Evolutionary conservation across 1,140 invertebrate species (phyloP).

Genomic region (Drosophila seguyi): DNA sequence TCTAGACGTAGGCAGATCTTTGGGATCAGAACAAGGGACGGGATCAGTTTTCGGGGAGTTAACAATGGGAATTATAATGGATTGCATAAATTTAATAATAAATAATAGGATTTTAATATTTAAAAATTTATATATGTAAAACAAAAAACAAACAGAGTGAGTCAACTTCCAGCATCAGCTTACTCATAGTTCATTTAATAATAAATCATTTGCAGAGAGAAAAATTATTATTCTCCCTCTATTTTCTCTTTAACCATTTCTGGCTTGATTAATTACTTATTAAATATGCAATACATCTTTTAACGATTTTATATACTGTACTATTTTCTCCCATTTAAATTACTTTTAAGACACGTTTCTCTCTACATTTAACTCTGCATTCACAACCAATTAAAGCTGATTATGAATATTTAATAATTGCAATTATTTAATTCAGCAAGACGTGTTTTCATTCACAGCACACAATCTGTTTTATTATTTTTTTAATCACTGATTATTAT

Average conservation of each 20-base stretch:
- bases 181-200: neutral
- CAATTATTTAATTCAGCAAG: conserved; percentile 33
- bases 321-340: conserved; percentile 1
- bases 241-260: neutral
- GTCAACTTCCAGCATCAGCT: neutral
- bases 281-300: neutral
- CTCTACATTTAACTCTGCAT: neutral
- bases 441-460: conserved; percentile 25
- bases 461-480: conserved; percentile 17
- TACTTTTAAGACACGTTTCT: neutral
- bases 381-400: conserved; percentile 8
- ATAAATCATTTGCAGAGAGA: neutral
- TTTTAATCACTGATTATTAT: conserved; percentile 16
- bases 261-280: neutral
- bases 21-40: neutral
- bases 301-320: neutral
- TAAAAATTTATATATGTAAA: neutral
- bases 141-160: neutral
- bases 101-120: neutral
- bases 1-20: neutral
- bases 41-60: neutral
- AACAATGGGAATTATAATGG: neutral
- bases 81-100: conserved; percentile 4
- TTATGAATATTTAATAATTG: conserved; percentile 36
- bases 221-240: neutral